A percentile compares a stretch with the other conserved stretches of the same genome.
Evolutionary conservation across 1,140 invertebrate species (phyloP).

Genomic region (Penaeus vannamei): DNA sequence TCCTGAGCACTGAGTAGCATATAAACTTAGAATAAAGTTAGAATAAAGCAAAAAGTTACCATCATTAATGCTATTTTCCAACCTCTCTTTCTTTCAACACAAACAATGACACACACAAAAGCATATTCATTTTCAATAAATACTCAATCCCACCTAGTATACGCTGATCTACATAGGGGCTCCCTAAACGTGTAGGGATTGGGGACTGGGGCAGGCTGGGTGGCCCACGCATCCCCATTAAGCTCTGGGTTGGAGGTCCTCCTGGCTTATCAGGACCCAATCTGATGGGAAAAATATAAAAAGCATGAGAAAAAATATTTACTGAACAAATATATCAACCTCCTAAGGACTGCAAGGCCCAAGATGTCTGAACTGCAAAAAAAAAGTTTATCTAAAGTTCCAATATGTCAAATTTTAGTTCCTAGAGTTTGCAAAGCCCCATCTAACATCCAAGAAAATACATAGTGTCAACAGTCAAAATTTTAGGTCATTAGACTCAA

Average conservation of each 20-base stretch:
- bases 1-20: too few species aligned
- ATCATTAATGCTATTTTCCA: too few species aligned
- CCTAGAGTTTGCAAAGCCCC: too few species aligned
- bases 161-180: slow-evolving; percentile 48
- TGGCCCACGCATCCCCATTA: slow-evolving; percentile 48
- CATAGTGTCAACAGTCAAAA: too few species aligned
- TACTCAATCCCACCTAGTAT: slow-evolving; percentile 31
- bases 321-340: slow-evolving; percentile 68
- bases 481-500: too few species aligned
- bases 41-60: too few species aligned
- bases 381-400: too few species aligned
- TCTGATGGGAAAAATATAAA: slow-evolving; percentile 11
- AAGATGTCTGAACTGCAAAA: too few species aligned
- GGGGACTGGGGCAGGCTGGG: slow-evolving; percentile 50
- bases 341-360: slow-evolving; percentile 70
- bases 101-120: background rate
- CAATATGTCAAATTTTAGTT: too few species aligned
- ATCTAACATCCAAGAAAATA: too few species aligned
- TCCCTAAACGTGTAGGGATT: slow-evolving; percentile 39
- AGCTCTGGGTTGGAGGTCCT: slow-evolving; percentile 52
- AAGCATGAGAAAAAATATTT: background rate
- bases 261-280: slow-evolving; percentile 55
- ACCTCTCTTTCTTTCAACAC: too few species aligned
- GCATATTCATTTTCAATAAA: background rate
- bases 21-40: too few species aligned